Evolutionary conservation across 2,797 vertebrate species (phyloP).

Genomic region (Dendrocincla fuliginosa): DNA sequence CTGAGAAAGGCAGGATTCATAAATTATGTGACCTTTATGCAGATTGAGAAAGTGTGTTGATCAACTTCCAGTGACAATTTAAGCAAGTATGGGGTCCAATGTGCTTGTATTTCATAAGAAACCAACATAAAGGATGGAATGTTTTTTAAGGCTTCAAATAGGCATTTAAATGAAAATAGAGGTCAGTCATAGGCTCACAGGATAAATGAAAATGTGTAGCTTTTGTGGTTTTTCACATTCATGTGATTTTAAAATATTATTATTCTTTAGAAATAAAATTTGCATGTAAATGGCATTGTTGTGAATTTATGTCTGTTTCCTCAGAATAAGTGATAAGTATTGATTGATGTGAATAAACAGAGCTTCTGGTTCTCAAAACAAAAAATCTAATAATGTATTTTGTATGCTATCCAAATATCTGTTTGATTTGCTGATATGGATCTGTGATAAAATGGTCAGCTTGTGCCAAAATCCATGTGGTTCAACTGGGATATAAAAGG

Average conservation of each 20-base stretch:
- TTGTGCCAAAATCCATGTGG: not conserved
- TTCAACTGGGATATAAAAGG: not conserved
- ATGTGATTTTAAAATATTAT: constrained; percentile 40
- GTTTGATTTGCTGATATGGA: not conserved
- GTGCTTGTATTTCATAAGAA: constrained; percentile 56
- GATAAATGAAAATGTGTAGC: constrained; percentile 49
- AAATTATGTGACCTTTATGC: constrained; percentile 72
- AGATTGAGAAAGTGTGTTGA: constrained; percentile 65
- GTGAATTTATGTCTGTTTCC: constrained; percentile 6
- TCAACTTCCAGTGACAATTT: constrained; percentile 69
- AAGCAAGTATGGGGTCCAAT: constrained; percentile 29
- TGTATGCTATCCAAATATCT: not conserved
- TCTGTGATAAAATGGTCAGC: not conserved
- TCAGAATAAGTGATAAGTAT: not conserved
- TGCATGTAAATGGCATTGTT: constrained; percentile 52
- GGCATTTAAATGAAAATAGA: constrained; percentile 58
- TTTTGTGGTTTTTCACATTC: constrained; percentile 46
- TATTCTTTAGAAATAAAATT: constrained; percentile 47
- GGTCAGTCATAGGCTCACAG: constrained; percentile 34
- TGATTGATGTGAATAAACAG: not conserved
- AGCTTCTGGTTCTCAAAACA: not conserved
- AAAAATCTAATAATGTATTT: not conserved
- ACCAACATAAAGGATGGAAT: constrained; percentile 8
- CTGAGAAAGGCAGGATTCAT: constrained; percentile 51
- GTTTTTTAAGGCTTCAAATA: constrained; percentile 40